A percentile compares a stretch with the other conserved stretches of the same genome.
Conservation (phyloP, 92 coral and sea anemone species). For the Porites lobata region DNA sequence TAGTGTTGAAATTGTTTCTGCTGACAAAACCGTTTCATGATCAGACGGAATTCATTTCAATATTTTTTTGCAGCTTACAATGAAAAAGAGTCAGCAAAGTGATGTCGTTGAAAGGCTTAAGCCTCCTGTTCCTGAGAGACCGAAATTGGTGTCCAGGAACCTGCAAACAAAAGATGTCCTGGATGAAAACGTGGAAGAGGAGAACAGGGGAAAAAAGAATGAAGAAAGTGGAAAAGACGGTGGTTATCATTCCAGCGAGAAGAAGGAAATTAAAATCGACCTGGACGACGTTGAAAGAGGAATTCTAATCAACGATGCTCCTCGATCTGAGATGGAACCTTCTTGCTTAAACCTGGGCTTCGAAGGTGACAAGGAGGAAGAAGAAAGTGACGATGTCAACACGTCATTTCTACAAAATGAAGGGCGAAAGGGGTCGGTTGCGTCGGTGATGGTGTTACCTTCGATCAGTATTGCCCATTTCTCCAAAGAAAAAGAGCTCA, state of each 20-base stretch:
- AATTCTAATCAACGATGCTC: background rate
- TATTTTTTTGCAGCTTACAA: background rate
- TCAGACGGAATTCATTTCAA: too few relatives aligned
- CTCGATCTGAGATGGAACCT: too few relatives aligned
- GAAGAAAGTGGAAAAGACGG: background rate
- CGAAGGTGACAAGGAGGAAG: background rate
- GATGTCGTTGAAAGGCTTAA: background rate
- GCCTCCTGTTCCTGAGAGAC: background rate
- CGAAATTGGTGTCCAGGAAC: background rate
- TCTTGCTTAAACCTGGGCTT: background rate
- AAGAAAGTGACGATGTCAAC: background rate
- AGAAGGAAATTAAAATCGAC: background rate
- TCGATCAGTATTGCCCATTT: background rate
- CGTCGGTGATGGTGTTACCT: background rate
- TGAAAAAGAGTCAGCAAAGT: background rate
- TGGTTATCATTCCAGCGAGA: background rate
- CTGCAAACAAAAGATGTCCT: background rate
- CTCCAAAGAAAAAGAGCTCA: background rate
- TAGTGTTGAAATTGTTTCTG: too few relatives aligned
- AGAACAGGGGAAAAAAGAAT: background rate
- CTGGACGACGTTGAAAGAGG: background rate
- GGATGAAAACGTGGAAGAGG: background rate
- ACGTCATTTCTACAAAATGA: background rate
- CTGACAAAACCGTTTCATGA: too few relatives aligned
- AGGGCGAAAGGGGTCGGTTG: background rate